phyloP scores from a whole-genome alignment of 2,797 vertebrate species.

The Perodicticus potto region DNA sequence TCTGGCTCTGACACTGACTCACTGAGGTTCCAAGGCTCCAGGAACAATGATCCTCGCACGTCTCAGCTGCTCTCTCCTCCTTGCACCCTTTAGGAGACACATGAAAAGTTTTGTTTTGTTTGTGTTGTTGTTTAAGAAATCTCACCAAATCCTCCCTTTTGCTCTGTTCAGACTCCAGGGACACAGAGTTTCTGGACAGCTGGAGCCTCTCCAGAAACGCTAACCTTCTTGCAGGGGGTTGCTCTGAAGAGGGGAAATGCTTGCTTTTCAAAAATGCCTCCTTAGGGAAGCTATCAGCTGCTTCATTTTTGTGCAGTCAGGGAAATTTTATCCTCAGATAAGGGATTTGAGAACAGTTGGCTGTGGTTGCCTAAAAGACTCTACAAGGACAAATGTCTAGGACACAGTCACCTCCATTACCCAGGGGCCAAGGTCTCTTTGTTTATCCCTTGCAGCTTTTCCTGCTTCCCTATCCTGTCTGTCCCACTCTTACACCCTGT shows the following conservation, averaged over 20 bases:
- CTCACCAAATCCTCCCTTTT: slow-evolving; percentile 59
- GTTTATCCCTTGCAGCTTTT: slow-evolving; percentile 60
- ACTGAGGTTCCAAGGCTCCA: no score
- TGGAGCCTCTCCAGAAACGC: slow-evolving; percentile 66
- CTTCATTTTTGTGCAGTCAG: slow-evolving; percentile 69
- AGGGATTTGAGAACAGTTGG: slow-evolving; percentile 66
- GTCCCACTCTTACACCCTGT: neutral
- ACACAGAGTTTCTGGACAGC: slow-evolving; percentile 13
- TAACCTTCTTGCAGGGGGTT: slow-evolving; percentile 56
- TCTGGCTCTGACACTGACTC: neutral
- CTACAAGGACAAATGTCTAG: slow-evolving; percentile 70
- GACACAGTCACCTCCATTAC: neutral
- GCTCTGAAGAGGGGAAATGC: slow-evolving; percentile 70
- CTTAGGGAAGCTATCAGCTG: slow-evolving; percentile 48
- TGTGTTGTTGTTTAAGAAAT: slow-evolving; percentile 26
- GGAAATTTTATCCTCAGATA: slow-evolving; percentile 80
- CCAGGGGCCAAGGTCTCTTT: slow-evolving; percentile 69
- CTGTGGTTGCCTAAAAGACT: slow-evolving; percentile 43
- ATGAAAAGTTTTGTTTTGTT: neutral
- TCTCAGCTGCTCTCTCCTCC: neutral
- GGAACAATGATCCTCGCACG: accelerated
- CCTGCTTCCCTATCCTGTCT: slow-evolving; percentile 28
- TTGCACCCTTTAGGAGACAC: neutral
- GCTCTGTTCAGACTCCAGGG: slow-evolving; percentile 49
- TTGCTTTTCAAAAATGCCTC: slow-evolving; percentile 80